A percentile compares a stretch with the other conserved stretches of the same genome.
Evolutionary conservation across 2,113 vertebrate genomes (phyloP).

Genomic region (Ictidomys tridecemlineatus): DNA sequence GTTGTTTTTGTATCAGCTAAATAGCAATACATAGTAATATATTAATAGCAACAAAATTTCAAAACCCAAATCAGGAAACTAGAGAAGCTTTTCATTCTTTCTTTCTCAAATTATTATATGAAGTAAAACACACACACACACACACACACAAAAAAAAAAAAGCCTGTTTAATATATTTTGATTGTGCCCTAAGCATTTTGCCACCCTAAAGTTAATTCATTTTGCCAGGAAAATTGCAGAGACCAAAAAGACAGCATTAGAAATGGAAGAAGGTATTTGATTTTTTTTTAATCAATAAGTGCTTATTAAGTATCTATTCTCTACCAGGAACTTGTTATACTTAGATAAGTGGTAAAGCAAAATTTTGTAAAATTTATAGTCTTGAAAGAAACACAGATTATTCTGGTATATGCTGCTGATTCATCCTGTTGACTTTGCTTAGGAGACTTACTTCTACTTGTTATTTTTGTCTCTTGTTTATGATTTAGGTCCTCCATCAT

Average conservation of each 20-base stretch:
- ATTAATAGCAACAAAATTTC: background rate
- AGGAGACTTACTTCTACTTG: background rate
- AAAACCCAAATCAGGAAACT: background rate
- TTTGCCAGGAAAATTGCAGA: background rate
- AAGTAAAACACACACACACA: background rate
- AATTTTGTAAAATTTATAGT: background rate
- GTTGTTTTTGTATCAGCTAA: slow-evolving; percentile 20
- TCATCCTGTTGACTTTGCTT: background rate
- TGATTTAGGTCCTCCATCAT: background rate
- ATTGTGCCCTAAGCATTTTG: background rate
- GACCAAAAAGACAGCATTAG: background rate
- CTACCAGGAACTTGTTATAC: background rate
- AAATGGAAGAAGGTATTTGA: background rate
- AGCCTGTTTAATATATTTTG: background rate
- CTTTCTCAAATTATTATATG: background rate
- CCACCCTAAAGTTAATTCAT: background rate
- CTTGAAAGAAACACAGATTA: background rate
- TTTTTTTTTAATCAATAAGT: background rate
- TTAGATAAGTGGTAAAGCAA: background rate
- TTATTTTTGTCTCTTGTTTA: background rate
- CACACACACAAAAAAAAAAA: background rate
- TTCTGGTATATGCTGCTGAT: background rate
- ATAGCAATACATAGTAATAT: background rate
- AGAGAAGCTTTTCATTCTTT: background rate
- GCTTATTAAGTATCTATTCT: background rate